Base-by-base conservation (phyloP, 2,888 invertebrate species). In the Cryptocheilus praepositus region DNA sequence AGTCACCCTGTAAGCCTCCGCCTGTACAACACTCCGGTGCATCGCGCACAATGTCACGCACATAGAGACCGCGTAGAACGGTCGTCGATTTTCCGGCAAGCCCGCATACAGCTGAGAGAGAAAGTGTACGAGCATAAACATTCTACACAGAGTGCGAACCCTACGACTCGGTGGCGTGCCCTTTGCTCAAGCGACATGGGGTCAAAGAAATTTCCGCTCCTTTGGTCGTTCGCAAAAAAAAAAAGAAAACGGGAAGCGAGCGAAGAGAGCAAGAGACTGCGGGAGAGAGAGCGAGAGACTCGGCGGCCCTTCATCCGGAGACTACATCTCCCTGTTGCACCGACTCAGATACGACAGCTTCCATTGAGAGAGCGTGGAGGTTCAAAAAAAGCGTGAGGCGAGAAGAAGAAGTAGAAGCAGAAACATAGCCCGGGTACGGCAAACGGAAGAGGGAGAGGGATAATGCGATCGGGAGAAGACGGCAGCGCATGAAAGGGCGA, bases 171-270 rank as follows among this genome's bases (percentile, higher is more conserved):
- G 49, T 13, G 18, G 16, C 49, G 49, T n/a, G n/a, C 16, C n/a
- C 49, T 49, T 49, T 49, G 3, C n/a, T 49, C 49, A 18, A 18
- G 49, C 49, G 49, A 49, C 49, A 18, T 2, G 11, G 49, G 49
- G 49, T 18, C 67, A 75, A 73, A 70, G 72, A 75, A 58, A 67
- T 60, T 67, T 67, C 70, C 70, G 70, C 36, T 36, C 36, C 36
- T 36, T 36, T 36, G 70, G 67, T 58, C 67, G 56, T 60, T 62
- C 61, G 59, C 57, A 54, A 70, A 55, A 65, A 56, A 57, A 64
- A 57, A 61, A 66, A 63, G 66, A 67, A 72, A 67, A 62, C 13
- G n/a, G 18, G 22, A 58, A 67, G 55, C 46, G 49, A n/a, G 56
- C 16, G 16, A 52, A 57, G 52, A 44, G 51, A 18, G 25, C 3